Evolutionary conservation across 2,888 invertebrate species (phyloP), one percentile per base, ranked within the genome.

Genomic region (Cephus runcator): DNA sequence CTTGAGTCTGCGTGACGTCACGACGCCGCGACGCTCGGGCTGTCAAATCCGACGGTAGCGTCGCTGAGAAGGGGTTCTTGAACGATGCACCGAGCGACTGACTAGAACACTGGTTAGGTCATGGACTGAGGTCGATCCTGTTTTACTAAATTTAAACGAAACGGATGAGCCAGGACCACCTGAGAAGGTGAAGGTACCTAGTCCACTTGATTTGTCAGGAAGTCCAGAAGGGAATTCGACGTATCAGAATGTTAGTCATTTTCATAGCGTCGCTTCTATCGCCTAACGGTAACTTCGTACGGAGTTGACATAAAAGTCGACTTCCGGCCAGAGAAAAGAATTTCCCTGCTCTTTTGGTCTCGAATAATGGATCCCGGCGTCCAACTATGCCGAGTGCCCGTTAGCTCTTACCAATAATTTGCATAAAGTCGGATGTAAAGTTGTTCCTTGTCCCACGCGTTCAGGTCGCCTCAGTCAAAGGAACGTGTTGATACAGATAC

Each of bases 361-460:
- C 56, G 9, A 56, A 56, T 56, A 56, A 56, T 56, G 56, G 23
- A 56, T 56, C 71, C 33, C 1, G 71, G 2, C 71, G 3, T 34
- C 76, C 69, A 76, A 73, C 73, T 76, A 76, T 73, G 35, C 73
- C n/a, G 23, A 12, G 23, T 40, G 12, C 15, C 73, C 73, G 73
- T 73, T 76, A 76, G n/a, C 33, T 76, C 73, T 23, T 40, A 73
- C 76, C 33, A 4, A 40, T 3, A 35, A 34, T 74, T 56, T 74
- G 69, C 73, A 56, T 77, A 12, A 4, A 68, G 34, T 56, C 30
- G 40, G 9, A 9, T 9, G 9, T 23, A 9, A 56, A 56, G 56
- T 23, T 56, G 56, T 56, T 56, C 15, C 56, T 30, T n/a, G n/a
- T 69, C 77, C 74, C 77, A 68, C 74, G 77, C 74, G 35, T 6